A percentile compares a stretch with the other conserved stretches of the same genome.
These are phyloP conservation scores for Bellardia bayeri DNA, from an alignment of 2,888 invertebrate genomes.

Conservation along the genomic window DNA sequence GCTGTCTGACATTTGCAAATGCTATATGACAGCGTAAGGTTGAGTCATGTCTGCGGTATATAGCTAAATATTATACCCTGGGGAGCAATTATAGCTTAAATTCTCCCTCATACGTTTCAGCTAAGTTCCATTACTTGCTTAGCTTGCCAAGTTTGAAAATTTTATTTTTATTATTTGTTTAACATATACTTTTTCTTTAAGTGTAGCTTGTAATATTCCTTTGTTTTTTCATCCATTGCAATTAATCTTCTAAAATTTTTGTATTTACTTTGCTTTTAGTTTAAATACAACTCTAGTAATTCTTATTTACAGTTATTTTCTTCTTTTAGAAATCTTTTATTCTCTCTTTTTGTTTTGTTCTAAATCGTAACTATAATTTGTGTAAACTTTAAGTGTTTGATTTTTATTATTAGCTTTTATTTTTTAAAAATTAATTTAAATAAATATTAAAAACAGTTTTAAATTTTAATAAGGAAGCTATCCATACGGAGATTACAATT, in stretches of 20 bases:
- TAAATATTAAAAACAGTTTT: slow-evolving; percentile 17
- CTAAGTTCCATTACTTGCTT: no score
- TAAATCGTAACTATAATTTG: slow-evolving; percentile 34
- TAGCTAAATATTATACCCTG: no score
- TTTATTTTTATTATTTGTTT: no score
- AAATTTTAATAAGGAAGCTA: slow-evolving; percentile 8
- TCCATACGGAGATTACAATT: not conserved
- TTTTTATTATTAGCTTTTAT: slow-evolving; percentile 13
- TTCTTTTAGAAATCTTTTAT: not conserved
- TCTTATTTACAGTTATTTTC: slow-evolving; percentile 26
- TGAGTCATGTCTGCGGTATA: no score
- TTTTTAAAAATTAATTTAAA: slow-evolving; percentile 8
- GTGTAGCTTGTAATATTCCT: not conserved
- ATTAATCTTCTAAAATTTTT: slow-evolving; percentile 22
- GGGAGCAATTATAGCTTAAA: no score
- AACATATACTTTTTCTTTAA: not conserved
- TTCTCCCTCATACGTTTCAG: no score
- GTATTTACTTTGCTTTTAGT: slow-evolving; percentile 35
- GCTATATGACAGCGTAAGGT: no score
- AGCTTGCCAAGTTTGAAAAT: no score
- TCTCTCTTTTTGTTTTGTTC: slow-evolving; percentile 40
- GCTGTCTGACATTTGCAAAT: no score
- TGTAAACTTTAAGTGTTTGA: slow-evolving; percentile 10
- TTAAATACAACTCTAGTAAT: slow-evolving; percentile 36
- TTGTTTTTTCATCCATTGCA: not conserved